Base-by-base conservation (phyloP, 64 coral and sea anemone genomes). In the Trachythela sp. region DNA sequence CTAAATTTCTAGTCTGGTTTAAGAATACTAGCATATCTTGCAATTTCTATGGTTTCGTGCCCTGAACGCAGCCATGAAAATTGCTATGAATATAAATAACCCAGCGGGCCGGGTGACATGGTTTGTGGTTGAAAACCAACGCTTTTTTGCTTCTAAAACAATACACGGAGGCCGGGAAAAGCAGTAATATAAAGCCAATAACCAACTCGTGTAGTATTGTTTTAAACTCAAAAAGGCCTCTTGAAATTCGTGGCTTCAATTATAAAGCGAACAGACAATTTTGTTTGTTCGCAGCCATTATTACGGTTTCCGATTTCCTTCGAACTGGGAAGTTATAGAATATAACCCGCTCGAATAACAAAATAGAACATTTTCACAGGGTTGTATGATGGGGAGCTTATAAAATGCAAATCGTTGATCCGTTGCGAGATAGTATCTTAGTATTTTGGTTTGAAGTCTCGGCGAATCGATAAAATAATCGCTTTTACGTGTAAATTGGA, bases 21-120 rank as follows among this genome's bases (percentile, higher is more conserved):
- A 64, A 9, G 26, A 64, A 64, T 64, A 26, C 20, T 0, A 9
- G 56, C 26, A 64, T 64, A 18, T 64, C 17, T 64, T n/a, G 15
- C 18, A 20, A 64, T 1, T 64, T 64, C 26, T 8, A n/a, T 24
- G 56, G 56, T 64, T 64, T 64, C 20, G 56, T 64, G 56, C 1
- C 4, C 26, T 27, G 56, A 64, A 64, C 20, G 24, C 56, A 27
- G 26, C 56, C 26, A 64, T 20, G 20, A 64, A 64, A 64, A n/a
- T 64, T n/a, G 56, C 56, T 64, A 64, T 64, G 56, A 64, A 64
- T 64, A 64, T 64, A 27, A 64, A 64, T 64, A 64, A 64, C 20
- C 56, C 26, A 64, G 56, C 56, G 22, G 26, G 56, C 56, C 56
- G 4, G 4, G 56, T 64, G 56, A 64, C 56, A 7, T n/a, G 20